phyloP scores from a whole-genome alignment of 2,797 vertebrate genomes.

The Limosa lapponica region DNA sequence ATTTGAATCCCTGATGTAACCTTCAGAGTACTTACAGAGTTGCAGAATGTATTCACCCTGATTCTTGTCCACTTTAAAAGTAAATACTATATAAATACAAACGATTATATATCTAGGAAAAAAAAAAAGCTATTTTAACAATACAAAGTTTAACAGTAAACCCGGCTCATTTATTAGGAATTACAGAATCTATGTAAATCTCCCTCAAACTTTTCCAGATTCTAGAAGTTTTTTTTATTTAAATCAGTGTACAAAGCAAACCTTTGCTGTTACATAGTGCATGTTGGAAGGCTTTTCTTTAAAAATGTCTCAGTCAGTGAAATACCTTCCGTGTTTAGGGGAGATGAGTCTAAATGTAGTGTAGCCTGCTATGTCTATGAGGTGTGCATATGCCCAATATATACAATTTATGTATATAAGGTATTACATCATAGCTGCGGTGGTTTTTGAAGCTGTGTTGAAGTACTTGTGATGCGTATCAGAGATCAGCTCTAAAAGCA shows the following conservation, averaged over 20 bases:
- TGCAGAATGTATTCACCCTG: neutral
- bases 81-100: neutral
- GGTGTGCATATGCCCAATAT: neutral
- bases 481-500: neutral
- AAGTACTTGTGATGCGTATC: neutral
- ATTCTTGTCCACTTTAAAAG: neutral
- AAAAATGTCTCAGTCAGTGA: neutral
- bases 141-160: neutral
- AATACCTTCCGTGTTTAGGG: neutral
- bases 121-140: neutral
- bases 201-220: neutral
- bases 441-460: neutral
- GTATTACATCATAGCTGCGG: neutral
- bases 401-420: neutral
- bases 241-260: neutral
- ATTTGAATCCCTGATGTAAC: neutral
- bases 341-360: rapidly evolving
- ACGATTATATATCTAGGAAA: neutral
- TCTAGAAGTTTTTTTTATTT: neutral
- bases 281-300: neutral
- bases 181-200: neutral
- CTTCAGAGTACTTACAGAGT: neutral
- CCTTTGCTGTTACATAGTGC: neutral
- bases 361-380: neutral
- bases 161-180: neutral